phyloP scores from a whole-genome alignment of 92 coral and sea anemone species.

The Palythoa grandis region DNA sequence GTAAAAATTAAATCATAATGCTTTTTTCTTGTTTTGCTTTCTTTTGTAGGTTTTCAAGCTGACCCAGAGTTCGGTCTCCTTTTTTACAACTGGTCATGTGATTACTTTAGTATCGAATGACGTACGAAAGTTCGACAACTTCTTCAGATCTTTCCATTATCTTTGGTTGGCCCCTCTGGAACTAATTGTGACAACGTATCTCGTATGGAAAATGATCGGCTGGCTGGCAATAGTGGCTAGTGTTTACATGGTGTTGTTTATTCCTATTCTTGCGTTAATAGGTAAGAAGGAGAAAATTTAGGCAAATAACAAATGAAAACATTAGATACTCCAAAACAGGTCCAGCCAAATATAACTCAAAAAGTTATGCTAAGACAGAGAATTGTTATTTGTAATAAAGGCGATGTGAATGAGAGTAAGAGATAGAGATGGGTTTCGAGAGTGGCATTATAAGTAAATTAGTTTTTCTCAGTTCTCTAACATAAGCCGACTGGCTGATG shows the following conservation, averaged over 20 bases:
- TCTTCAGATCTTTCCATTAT: constrained; percentile 44
- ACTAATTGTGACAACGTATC: constrained; percentile 33
- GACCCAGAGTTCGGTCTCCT: constrained; percentile 30
- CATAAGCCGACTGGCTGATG: too few species aligned
- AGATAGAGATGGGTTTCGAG: neutral
- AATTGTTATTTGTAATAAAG: neutral
- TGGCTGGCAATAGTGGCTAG: constrained; percentile 37
- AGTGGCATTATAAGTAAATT: neutral
- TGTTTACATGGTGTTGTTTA: constrained; percentile 31
- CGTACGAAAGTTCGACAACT: constrained; percentile 42
- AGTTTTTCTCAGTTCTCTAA: too few species aligned
- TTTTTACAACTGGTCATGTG: constrained; percentile 34
- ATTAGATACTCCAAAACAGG: neutral
- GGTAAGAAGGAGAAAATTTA: neutral
- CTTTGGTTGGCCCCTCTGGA: constrained; percentile 44
- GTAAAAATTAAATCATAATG: too few species aligned
- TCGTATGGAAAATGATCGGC: constrained; percentile 42
- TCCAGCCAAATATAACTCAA: neutral
- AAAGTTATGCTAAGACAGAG: neutral
- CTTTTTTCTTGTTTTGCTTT: too few species aligned
- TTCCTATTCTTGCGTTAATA: constrained; percentile 32
- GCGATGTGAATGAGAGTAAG: too few species aligned
- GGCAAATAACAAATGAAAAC: neutral
- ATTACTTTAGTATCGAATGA: constrained; percentile 34
- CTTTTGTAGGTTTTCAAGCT: constrained; percentile 4